These are phyloP conservation scores for Globodera ellingtonae DNA, from an alignment of 1,140 invertebrate species.

Conservation along the genomic window DNA sequence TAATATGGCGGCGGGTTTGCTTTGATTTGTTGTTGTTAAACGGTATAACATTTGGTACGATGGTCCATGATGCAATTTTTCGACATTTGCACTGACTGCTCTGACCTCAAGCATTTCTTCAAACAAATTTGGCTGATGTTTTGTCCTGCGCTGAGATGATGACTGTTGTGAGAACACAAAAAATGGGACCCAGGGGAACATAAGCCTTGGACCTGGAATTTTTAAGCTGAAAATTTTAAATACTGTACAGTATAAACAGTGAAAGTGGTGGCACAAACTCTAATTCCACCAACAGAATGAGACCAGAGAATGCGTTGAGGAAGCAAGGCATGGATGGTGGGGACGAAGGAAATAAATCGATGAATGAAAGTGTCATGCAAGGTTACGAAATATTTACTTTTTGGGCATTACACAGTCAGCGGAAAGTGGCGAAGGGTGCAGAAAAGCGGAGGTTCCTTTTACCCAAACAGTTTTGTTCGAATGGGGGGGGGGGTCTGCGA, in stretches of 20 bases:
- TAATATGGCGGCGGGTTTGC: background rate
- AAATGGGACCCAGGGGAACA: background rate
- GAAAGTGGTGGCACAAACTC: too few relatives aligned
- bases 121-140: background rate
- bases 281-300: background rate
- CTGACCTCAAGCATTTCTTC: background rate
- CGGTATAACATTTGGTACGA: background rate
- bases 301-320: background rate
- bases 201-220: background rate
- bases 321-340: background rate
- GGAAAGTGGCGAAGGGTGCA: background rate
- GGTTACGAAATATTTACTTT: background rate
- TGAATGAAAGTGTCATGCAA: slow-evolving; percentile 1
- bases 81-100: background rate
- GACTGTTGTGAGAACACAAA: background rate
- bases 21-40: background rate
- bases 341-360: background rate
- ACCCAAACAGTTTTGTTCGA: too few relatives aligned
- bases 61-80: background rate
- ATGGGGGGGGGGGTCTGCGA: too few relatives aligned
- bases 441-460: background rate
- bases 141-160: background rate
- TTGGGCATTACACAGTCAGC: background rate
- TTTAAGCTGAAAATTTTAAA: too few relatives aligned
- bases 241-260: too few relatives aligned